Percentiles rank a stretch among this genome's conserved stretches.
Evolutionary conservation across 2,888 invertebrate genomes (phyloP).

Genomic region (Eupeodes latifasciatus): DNA sequence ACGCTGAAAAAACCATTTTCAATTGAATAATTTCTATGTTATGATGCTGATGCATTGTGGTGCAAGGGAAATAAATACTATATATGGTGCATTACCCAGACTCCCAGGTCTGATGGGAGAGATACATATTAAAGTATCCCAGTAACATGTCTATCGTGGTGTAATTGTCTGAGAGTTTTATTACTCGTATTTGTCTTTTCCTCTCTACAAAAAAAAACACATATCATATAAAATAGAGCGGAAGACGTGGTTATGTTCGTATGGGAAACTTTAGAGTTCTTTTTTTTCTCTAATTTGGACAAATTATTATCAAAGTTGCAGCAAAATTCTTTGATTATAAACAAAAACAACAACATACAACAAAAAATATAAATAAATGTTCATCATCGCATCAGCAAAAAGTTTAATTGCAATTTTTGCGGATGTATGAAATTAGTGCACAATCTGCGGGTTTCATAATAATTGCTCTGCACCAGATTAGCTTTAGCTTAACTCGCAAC

Average conservation of each 20-base stretch:
- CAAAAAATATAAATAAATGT: constrained; percentile 1
- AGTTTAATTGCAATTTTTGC: constrained; percentile 37
- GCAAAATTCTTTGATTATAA: constrained; percentile 24
- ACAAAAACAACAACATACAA: not conserved
- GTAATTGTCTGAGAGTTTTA: constrained; percentile 72
- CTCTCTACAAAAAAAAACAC: constrained; percentile 1
- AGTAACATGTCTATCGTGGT: constrained; percentile 39
- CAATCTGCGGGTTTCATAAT: constrained; percentile 47
- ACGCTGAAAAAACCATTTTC: constrained; percentile 31
- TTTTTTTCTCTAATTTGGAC: constrained; percentile 5
- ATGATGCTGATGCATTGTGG: constrained; percentile 8
- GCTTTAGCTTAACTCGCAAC: constrained; percentile 50
- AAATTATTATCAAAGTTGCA: constrained; percentile 16
- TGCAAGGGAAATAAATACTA: constrained; percentile 55
- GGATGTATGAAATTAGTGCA: constrained; percentile 60
- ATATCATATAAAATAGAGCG: constrained; percentile 40
- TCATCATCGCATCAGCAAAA: not conserved
- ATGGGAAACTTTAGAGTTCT: constrained; percentile 49
- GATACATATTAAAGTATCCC: constrained; percentile 55
- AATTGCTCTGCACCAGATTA: constrained; percentile 53
- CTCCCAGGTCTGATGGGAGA: constrained; percentile 38
- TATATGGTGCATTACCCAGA: not conserved
- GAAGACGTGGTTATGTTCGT: constrained; percentile 25
- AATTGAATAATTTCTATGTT: constrained; percentile 68
- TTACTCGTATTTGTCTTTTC: constrained; percentile 35